Conservation (phyloP, 2,888 invertebrate genomes). For the Maniola hyperantus region DNA sequence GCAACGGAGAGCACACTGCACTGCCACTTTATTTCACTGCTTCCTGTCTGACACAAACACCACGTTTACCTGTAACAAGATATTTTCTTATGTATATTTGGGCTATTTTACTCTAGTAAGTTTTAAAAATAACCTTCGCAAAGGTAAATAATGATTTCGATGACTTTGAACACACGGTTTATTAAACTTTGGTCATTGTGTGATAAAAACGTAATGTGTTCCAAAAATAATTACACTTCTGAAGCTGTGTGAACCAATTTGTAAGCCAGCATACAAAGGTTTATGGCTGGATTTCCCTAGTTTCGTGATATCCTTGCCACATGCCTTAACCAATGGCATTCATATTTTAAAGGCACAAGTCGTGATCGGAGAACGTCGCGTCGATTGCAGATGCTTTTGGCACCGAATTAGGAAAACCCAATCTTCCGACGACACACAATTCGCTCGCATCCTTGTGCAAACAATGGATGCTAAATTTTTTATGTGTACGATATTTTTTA, state of each 20-base stretch:
- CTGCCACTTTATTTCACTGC: constrained; percentile 57
- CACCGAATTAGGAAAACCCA: constrained; percentile 63
- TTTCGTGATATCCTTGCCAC: constrained; percentile 72
- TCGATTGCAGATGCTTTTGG: constrained; percentile 59
- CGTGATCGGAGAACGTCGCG: constrained; percentile 65
- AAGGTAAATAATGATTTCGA: neutral
- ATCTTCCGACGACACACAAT: constrained; percentile 44
- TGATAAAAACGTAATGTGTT: neutral
- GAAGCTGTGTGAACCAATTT: constrained; percentile 38
- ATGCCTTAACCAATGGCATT: constrained; percentile 66
- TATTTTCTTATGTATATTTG: constrained; percentile 22
- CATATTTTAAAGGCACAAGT: constrained; percentile 75
- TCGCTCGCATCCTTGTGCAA: constrained; percentile 41
- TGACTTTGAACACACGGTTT: neutral
- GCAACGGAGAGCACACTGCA: constrained; percentile 55
- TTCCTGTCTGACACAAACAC: constrained; percentile 45
- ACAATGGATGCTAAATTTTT: constrained; percentile 32
- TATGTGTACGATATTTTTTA: neutral
- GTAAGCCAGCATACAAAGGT: constrained; percentile 48
- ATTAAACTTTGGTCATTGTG: constrained; percentile 1
- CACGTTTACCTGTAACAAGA: constrained; percentile 66
- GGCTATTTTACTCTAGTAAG: no score
- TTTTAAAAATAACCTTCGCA: no score
- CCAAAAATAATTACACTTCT: neutral
- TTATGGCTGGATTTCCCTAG: constrained; percentile 73